Evolutionary conservation across 2,888 invertebrate species (phyloP).

Genomic region (Girardia tigrina): DNA sequence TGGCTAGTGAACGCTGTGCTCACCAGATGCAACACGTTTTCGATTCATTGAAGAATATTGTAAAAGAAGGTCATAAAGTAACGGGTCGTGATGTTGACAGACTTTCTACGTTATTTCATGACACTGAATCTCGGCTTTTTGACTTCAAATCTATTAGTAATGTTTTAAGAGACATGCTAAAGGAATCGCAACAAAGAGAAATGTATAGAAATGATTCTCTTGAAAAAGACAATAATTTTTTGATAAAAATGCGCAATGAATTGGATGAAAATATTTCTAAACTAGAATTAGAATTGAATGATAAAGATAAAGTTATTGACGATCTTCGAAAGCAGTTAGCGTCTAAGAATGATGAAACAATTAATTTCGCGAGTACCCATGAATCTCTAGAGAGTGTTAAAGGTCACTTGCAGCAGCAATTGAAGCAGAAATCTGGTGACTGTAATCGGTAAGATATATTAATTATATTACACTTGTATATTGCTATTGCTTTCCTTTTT

Average conservation of each 20-base stretch:
- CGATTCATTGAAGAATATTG: not conserved
- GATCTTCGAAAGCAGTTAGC: slow-evolving; percentile 26
- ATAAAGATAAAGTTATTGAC: slow-evolving; percentile 8
- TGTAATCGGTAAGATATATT: slow-evolving; percentile 43
- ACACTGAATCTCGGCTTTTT: not conserved
- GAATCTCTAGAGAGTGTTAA: slow-evolving; percentile 44
- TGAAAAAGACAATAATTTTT: not conserved
- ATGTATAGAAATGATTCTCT: not conserved
- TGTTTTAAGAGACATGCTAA: not conserved
- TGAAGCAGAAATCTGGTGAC: slow-evolving; percentile 47
- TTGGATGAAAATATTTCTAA: not conserved
- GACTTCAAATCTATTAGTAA: not conserved
- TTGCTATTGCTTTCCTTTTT: too few relatives aligned
- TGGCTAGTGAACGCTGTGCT: slow-evolving; percentile 29
- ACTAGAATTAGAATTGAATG: slow-evolving; percentile 4
- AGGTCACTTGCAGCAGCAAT: slow-evolving; percentile 48
- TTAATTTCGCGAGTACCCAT: slow-evolving; percentile 16
- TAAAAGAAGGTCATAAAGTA: not conserved
- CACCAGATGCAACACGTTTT: slow-evolving; percentile 23
- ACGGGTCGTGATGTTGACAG: not conserved
- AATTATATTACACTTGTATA: too few relatives aligned
- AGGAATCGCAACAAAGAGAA: not conserved
- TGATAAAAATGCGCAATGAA: not conserved
- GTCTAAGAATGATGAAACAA: slow-evolving; percentile 20
- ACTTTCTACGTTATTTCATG: not conserved